A percentile compares a stretch with the other conserved stretches of the same genome.
Evolutionary conservation across 2,797 vertebrate species (phyloP).

Genomic region (Cuniculus paca): DNA sequence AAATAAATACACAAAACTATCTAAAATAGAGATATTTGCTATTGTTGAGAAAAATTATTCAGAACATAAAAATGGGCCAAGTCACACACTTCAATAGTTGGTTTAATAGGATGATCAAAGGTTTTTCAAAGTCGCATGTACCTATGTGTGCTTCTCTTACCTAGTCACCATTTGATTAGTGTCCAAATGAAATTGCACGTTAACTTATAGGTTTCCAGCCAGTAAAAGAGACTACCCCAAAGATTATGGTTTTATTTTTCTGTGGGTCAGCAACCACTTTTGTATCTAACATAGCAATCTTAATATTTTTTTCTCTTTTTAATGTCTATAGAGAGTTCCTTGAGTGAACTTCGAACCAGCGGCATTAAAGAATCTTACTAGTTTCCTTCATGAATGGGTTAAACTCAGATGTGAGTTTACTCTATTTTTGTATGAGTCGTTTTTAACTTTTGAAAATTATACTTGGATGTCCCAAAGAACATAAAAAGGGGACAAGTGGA

Average conservation of each 20-base stretch:
- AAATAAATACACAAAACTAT: neutral
- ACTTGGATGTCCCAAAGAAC: neutral
- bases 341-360: neutral
- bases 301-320: neutral
- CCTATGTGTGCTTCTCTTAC: neutral
- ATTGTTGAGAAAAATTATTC: neutral
- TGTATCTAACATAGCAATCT: neutral
- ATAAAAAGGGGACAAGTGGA: neutral
- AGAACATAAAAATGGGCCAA: neutral
- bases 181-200: neutral
- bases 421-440: neutral
- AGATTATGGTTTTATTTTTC: neutral
- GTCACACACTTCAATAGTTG: neutral
- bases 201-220: neutral
- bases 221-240: neutral
- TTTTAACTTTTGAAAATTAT: slow-evolving; percentile 23
- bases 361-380: neutral
- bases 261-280: neutral
- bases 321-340: neutral
- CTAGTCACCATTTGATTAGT: neutral
- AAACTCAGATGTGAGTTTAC: neutral
- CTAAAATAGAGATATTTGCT: neutral
- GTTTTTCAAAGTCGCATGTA: neutral
- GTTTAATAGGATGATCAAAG: neutral
- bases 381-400: neutral